A percentile compares a stretch with the other conserved stretches of the same genome.
phyloP scores from a whole-genome alignment of 2,797 vertebrate species.

The Mastacembelus armatus region DNA sequence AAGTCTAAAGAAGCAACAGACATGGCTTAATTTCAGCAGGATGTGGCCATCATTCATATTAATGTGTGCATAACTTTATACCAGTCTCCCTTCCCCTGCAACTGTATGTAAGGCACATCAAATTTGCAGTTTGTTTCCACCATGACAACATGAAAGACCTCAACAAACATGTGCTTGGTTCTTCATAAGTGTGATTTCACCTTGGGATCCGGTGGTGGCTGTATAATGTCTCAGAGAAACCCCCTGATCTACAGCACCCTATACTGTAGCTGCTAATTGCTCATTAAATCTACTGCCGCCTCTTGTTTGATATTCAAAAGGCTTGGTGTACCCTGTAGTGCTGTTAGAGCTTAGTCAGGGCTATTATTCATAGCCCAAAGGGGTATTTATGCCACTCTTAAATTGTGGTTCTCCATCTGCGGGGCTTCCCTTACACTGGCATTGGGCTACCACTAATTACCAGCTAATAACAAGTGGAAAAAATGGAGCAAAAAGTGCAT shows the following conservation, averaged over 20 bases:
- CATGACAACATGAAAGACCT: slow-evolving; percentile 65
- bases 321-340: slow-evolving; percentile 60
- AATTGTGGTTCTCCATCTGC: slow-evolving; percentile 70
- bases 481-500: slow-evolving; percentile 70
- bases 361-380: slow-evolving; percentile 73
- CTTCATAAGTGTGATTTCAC: slow-evolving; percentile 67
- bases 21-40: slow-evolving; percentile 78
- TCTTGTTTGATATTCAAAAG: slow-evolving; percentile 75
- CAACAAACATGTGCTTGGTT: slow-evolving; percentile 42
- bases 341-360: slow-evolving; percentile 68
- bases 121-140: slow-evolving; percentile 65
- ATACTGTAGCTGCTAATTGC: slow-evolving; percentile 68
- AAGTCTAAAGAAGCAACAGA: slow-evolving; percentile 75
- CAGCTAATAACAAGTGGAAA: slow-evolving; percentile 76
- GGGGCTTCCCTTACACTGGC: slow-evolving; percentile 79
- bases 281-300: slow-evolving; percentile 70
- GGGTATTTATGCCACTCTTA: slow-evolving; percentile 74
- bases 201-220: slow-evolving; percentile 63
- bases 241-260: slow-evolving; percentile 50
- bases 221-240: slow-evolving; percentile 58
- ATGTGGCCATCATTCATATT: slow-evolving; percentile 75
- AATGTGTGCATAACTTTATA: slow-evolving; percentile 75
- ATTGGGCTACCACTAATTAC: slow-evolving; percentile 84
- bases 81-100: slow-evolving; percentile 62
- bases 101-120: slow-evolving; percentile 65